Conservation (phyloP, 2,888 invertebrate species). For the Conomelus anceps region DNA sequence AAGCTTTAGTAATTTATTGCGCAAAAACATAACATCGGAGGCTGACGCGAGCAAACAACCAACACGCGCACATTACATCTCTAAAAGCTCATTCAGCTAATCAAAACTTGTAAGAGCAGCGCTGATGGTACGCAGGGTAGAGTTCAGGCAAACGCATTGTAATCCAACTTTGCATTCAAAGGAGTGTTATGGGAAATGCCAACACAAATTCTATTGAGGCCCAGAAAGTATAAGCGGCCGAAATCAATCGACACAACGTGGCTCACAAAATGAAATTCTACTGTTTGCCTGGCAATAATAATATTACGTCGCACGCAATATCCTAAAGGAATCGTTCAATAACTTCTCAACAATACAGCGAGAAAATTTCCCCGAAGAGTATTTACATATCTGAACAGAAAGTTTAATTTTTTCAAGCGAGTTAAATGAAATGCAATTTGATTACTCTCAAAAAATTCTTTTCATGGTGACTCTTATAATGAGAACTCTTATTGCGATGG, state of each 20-base stretch:
- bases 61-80: background rate
- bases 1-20: background rate
- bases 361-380: background rate
- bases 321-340: background rate
- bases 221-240: background rate
- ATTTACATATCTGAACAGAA: background rate
- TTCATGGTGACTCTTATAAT: background rate
- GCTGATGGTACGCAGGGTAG: background rate
- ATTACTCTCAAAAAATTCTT: background rate
- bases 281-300: background rate
- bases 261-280: background rate
- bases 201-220: background rate
- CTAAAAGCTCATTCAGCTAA: background rate
- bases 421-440: background rate
- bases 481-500: background rate
- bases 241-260: background rate
- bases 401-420: background rate
- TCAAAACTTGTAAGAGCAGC: background rate
- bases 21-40: background rate
- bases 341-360: background rate
- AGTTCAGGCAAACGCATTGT: background rate
- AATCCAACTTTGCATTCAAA: background rate
- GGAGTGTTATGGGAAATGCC: background rate
- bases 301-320: background rate
- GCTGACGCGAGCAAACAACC: background rate